A percentile compares a stretch with the other conserved stretches of the same genome.
phyloP scores from a whole-genome alignment of 2,113 vertebrate species.

The Progne subis region DNA sequence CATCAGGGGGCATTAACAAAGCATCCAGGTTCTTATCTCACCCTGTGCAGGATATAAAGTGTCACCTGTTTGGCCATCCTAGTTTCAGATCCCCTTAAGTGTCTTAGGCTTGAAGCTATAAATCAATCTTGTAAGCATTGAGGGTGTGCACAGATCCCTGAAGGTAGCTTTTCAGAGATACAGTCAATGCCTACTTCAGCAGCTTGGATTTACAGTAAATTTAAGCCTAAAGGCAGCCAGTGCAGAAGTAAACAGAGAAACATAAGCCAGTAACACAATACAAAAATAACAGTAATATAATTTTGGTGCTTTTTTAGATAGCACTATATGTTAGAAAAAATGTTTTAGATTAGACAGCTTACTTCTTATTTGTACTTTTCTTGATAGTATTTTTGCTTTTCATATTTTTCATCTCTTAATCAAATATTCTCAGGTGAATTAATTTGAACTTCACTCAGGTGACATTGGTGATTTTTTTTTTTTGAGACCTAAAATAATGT shows the following conservation, averaged over 20 bases:
- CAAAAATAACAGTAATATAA: neutral
- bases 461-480: neutral
- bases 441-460: neutral
- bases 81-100: slow-evolving; percentile 18
- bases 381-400: neutral
- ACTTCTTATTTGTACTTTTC: neutral
- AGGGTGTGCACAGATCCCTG: slow-evolving; percentile 7
- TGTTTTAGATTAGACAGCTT: neutral
- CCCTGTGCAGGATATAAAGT: fast-evolving
- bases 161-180: slow-evolving; percentile 14
- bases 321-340: neutral
- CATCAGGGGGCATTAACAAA: neutral
- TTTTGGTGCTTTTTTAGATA: neutral
- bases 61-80: neutral
- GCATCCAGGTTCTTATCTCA: neutral
- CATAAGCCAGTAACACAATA: neutral
- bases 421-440: neutral
- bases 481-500: neutral
- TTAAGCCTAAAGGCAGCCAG: neutral
- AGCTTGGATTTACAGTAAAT: slow-evolving; percentile 45
- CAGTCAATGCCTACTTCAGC: slow-evolving; percentile 21
- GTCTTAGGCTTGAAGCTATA: slow-evolving; percentile 42
- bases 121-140: slow-evolving; percentile 15
- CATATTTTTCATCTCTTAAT: neutral
- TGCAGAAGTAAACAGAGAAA: neutral